Evolutionary conservation across 2,113 vertebrate genomes (phyloP).

Genomic region (Bufo bufo): DNA sequence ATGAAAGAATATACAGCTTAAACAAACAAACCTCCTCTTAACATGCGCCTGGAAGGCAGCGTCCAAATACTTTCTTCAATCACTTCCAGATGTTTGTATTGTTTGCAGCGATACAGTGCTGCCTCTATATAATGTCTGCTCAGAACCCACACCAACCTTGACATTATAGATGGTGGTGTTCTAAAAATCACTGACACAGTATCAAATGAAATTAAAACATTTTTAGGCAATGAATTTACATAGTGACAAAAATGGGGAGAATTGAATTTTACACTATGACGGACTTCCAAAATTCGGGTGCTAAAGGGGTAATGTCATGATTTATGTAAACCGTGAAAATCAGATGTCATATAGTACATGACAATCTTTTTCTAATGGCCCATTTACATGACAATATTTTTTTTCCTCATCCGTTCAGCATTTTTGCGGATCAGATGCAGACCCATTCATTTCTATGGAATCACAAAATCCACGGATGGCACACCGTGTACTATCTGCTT

Average conservation of each 20-base stretch:
- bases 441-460: no score
- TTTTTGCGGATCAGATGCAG: no score
- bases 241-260: neutral
- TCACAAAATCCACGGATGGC: no score
- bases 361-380: no score
- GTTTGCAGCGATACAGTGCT: neutral
- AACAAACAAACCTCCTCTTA: neutral
- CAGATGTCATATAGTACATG: no score
- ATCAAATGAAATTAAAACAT: neutral
- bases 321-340: no score
- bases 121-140: neutral
- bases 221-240: neutral
- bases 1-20: slow-evolving; percentile 14
- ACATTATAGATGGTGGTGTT: neutral
- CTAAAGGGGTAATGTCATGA: no score
- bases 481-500: no score
- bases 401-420: no score
- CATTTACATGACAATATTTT: no score
- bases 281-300: neutral
- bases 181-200: neutral
- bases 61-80: slow-evolving; percentile 18
- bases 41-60: slow-evolving; percentile 4
- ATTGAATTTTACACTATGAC: neutral
- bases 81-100: slow-evolving; percentile 19
- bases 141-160: neutral